Base-by-base conservation (phyloP, 2,888 invertebrate genomes). In the Eupithecia abbreviata region DNA sequence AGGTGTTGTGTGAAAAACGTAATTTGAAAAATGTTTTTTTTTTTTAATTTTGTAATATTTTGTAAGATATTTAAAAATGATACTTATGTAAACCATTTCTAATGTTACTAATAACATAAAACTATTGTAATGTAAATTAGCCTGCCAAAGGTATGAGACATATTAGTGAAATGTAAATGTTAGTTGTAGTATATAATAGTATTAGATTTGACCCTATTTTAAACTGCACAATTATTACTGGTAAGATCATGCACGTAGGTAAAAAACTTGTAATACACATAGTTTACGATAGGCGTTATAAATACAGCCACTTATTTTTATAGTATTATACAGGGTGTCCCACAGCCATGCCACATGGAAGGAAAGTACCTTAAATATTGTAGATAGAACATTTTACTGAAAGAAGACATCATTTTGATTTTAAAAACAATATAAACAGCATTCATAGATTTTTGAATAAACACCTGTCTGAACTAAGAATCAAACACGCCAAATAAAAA, bases 101-200 rank as follows among this genome's bases (percentile, higher is more conserved):
- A 66, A 66, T 42, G 42, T 15, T 66, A 62, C 62, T 30, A 13
- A n/a, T 73, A 67, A 51, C n/a, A 58, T 55, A 13, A 43, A 55
- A 68, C 18, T 10, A 51, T 74, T 62, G 47, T 47, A 49, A 41
- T 75, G 67, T 71, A 71, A 68, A 72, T 75, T 58, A 41, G 47
- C 73, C 62, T 68, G 62, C 72, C 65, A 71, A 76, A 76, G 70
- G 62, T 71, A 79, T 66, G 77, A 76, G 82, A 82, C 82, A 78
- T 80, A 81, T 77, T 82, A 82, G 82, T 82, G 82, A 82, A 82
- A 79, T 49, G 69, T 69, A 74, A 76, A 72, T 76, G 76, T 76
- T 77, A 78, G 65, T 43, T 79, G 75, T 78, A 75, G 73, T 47
- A n/a, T 55, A 55, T 30, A n/a, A 18, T 58, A 18, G 18, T 30